phyloP scores from a whole-genome alignment of 2,113 vertebrate genomes.

The Collichthys lucidus region DNA sequence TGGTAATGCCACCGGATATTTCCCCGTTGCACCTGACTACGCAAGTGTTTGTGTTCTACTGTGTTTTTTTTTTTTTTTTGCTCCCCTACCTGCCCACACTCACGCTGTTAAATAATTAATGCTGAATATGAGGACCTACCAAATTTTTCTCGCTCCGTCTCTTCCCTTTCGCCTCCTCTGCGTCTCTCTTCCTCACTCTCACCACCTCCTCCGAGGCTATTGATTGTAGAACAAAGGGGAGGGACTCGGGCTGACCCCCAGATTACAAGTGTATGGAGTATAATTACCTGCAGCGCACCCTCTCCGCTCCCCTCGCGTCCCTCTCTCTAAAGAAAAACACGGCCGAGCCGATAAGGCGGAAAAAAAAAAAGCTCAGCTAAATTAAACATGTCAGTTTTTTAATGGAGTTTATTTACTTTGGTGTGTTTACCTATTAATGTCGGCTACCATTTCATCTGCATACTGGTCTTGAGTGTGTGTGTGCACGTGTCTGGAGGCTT shows the following conservation, averaged over 20 bases:
- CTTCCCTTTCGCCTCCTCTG: background rate
- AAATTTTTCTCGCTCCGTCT: slow-evolving; percentile 22
- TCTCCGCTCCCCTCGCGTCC: slow-evolving; percentile 35
- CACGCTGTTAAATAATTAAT: slow-evolving; percentile 70
- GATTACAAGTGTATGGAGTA: slow-evolving; percentile 65
- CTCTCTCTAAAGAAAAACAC: slow-evolving; percentile 45
- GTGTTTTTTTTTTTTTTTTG: slow-evolving; percentile 23
- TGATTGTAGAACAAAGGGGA: slow-evolving; percentile 67
- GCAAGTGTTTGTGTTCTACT: slow-evolving; percentile 51
- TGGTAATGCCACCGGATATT: slow-evolving; percentile 57
- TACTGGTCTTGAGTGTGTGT: slow-evolving; percentile 17
- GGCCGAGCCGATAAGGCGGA: slow-evolving; percentile 30
- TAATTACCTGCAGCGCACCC: slow-evolving; percentile 70
- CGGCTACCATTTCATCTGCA: slow-evolving; percentile 60
- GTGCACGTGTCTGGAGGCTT: slow-evolving; percentile 23
- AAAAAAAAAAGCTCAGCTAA: slow-evolving; percentile 42
- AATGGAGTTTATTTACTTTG: slow-evolving; percentile 71
- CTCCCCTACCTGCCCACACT: slow-evolving; percentile 42
- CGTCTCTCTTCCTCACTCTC: background rate
- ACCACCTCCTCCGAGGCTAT: slow-evolving; percentile 53
- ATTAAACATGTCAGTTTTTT: slow-evolving; percentile 74
- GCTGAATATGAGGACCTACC: slow-evolving; percentile 54
- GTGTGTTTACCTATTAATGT: slow-evolving; percentile 68
- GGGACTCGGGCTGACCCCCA: slow-evolving; percentile 56
- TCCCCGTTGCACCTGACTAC: slow-evolving; percentile 59